Base-by-base conservation (phyloP, 2,113 vertebrate species). In the Syngnathoides biaculeatus region DNA sequence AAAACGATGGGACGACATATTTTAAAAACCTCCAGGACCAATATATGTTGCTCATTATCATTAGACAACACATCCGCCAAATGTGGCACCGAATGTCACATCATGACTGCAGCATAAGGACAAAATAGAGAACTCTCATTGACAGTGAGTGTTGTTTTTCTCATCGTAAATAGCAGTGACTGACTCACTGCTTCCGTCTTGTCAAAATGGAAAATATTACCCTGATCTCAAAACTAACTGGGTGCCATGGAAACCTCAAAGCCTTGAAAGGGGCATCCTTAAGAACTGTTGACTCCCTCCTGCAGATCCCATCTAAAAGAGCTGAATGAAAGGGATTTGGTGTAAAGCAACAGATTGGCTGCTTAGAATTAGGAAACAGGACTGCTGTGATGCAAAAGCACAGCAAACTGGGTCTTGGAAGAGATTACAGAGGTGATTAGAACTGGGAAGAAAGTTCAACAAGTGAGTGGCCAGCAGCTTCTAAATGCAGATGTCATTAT, bases 311-410 rank as follows among this genome's bases (percentile, higher is more conserved):
- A 53, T 78, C 71, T 71, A 20, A 73, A 62, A 17, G 14, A 57
- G 56, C 26, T 64, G 39, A 82, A 76, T 78, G 67, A 81, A 78
- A 48, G 45, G 82, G 86, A 82, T 84, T 79, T 82, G 62, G 53
- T 52, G 67, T 72, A 67, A 79, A 78, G 72, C 68, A 75, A 60
- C 72, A 73, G 45, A 76, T 47, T 59, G 72, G 50, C 63, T 53
- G 66, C 50, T 71, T 75, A 45, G 66, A 73, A 58, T 43, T n/a
- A 69, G 79, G 65, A 84, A 82, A 79, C 69, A 61, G 47, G 64
- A 65, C 62, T 20, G 40, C 65, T 71, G 58, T 71, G 81, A 80
- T 75, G 74, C 67, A 19, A 22, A 22, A 71, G 69, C 9, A 67
- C 64, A 69, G 60, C 69, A 67, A 73, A 74, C 47, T 26, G n/a